These are phyloP conservation scores for Condylura cristata DNA, from an alignment of 2,113 vertebrate species.

Conservation along the genomic window DNA sequence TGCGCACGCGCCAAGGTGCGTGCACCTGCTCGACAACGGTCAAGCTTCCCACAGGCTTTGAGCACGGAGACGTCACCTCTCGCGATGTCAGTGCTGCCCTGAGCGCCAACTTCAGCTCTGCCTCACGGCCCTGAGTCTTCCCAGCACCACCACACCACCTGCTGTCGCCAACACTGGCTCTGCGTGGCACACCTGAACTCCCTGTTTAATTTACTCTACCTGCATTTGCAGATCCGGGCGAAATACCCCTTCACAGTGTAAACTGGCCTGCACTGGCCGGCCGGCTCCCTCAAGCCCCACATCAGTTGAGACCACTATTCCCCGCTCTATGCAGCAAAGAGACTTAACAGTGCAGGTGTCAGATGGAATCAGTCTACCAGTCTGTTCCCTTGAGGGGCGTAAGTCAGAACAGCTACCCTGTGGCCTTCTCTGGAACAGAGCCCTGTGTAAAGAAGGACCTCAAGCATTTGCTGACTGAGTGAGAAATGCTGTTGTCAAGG, in stretches of 20 bases:
- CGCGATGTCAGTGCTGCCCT: too few species aligned
- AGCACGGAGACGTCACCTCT: too few species aligned
- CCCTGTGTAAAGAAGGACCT: background rate
- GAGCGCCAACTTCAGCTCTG: too few species aligned
- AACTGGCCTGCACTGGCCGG: background rate
- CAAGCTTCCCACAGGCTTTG: too few species aligned
- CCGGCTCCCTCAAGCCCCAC: background rate
- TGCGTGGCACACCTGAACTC: background rate
- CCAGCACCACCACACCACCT: too few species aligned
- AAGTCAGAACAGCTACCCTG: slow-evolving; percentile 9
- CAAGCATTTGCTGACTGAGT: slow-evolving; percentile 30
- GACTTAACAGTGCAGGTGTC: background rate
- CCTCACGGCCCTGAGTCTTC: too few species aligned
- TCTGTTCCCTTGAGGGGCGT: background rate
- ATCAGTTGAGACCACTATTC: background rate
- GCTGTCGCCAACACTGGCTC: too few species aligned
- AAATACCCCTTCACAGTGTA: background rate
- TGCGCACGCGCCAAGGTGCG: too few species aligned
- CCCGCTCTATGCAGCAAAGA: background rate
- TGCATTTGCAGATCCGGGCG: background rate
- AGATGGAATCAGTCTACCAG: background rate
- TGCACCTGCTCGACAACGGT: too few species aligned
- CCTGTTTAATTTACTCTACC: background rate
- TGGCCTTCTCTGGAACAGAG: background rate
- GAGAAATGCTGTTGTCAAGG: slow-evolving; percentile 8